These are phyloP conservation scores for Tridacna crocea DNA, from an alignment of 2,888 invertebrate genomes.

Conservation along the genomic window DNA sequence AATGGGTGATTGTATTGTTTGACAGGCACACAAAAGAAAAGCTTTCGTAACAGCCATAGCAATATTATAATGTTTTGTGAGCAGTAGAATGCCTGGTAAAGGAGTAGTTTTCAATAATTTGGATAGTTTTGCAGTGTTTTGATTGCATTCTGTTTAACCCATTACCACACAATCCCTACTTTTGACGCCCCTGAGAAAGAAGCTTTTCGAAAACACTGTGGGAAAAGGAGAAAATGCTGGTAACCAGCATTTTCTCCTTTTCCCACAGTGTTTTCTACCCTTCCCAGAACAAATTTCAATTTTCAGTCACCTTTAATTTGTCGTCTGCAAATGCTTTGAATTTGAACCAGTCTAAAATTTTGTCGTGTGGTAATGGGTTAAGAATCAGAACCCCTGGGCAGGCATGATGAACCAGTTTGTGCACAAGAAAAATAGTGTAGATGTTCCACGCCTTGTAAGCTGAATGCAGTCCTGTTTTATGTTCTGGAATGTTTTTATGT, in stretches of 20 bases:
- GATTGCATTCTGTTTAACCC: background rate
- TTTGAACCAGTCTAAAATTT: no score
- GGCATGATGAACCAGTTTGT: constrained; percentile 41
- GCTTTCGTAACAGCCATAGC: no score
- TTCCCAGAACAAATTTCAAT: no score
- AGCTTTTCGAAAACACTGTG: background rate
- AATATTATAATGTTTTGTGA: background rate
- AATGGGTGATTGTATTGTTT: no score
- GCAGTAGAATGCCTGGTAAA: background rate
- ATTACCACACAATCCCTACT: no score
- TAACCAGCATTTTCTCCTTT: background rate
- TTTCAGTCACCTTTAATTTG: no score
- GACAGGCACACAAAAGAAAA: no score
- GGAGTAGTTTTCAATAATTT: no score
- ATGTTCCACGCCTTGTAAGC: constrained; percentile 34
- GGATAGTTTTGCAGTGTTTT: background rate
- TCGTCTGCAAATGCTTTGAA: no score
- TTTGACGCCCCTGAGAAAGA: no score
- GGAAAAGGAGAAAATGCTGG: background rate
- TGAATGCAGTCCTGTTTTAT: background rate
- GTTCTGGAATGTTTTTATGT: no score
- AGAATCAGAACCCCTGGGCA: constrained; percentile 42
- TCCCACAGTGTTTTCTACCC: constrained; percentile 3
- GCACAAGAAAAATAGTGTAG: constrained; percentile 27
- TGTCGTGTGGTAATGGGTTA: background rate